phyloP scores from a whole-genome alignment of 2,888 invertebrate genomes.

The Patella caerulea region DNA sequence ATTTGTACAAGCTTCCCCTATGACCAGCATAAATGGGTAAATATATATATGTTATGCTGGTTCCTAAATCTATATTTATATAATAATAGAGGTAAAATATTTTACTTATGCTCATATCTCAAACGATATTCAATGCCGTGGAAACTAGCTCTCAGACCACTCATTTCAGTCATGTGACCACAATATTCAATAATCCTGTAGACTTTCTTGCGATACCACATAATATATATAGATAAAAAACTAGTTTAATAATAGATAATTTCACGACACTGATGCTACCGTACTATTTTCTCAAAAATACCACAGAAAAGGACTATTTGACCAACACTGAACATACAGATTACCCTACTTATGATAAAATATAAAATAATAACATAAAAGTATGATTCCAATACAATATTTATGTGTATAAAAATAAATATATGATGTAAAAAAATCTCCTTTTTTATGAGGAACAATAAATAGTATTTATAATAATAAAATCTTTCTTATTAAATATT shows the following conservation, averaged over 20 bases:
- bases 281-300: too few species aligned
- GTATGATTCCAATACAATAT: neutral
- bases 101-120: constrained; percentile 13
- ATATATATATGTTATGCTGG: constrained; percentile 11
- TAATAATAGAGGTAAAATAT: constrained; percentile 12
- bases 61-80: constrained; percentile 9
- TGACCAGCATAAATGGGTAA: constrained; percentile 7
- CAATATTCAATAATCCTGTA: neutral
- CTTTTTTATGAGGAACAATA: too few species aligned
- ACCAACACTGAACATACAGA: too few species aligned
- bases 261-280: neutral
- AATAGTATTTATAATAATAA: too few species aligned
- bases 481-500: too few species aligned
- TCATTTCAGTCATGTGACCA: constrained; percentile 6
- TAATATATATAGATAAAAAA: neutral
- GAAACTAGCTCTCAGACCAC: constrained; percentile 10
- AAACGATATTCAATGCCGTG: constrained; percentile 9
- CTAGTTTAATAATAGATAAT: constrained; percentile 4
- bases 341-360: too few species aligned
- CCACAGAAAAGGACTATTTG: too few species aligned
- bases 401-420: constrained; percentile 11
- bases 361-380: neutral
- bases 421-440: neutral
- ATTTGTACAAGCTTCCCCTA: constrained; percentile 10
- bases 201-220: constrained; percentile 1